Evolutionary conservation across 2,888 invertebrate genomes (phyloP), one percentile per base, ranked within the genome.

Genomic region (Blastobasis lacticolella): DNA sequence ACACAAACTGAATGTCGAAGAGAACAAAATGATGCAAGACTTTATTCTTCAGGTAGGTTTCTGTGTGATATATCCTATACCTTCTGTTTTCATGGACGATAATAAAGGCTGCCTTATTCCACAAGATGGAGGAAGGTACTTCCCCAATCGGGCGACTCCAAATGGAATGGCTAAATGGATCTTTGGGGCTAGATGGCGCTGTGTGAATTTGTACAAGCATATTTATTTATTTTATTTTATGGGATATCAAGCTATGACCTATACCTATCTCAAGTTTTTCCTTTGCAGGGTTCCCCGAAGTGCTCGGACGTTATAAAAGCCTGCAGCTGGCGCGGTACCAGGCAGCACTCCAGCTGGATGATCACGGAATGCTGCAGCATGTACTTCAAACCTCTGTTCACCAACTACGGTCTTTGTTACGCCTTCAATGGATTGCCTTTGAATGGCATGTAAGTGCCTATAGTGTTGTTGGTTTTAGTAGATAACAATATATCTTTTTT

Each of bases 391-490:
- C 85, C 88, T 0, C 71, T 85, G 37, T 80, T 84, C 55, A 88
- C 88, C 0, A 80, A 85, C 55, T 83, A 86, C 41, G 88, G 88
- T 0, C 58, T 86, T 1, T 88, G 88, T 52, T 87, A 75, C 44
- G 81, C 82, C 3, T 89, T 89, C 59, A 89, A 89, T 55, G 80
- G 81, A 49, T 60, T 88, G 38, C 86, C 86, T 0, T 64, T 86
- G 23, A 82, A 81, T 61, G 83, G 79, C n/a, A 81, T 87, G 86
- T 85, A 59, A 75, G 80, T 70, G 43, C 9, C 23, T 7, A 51
- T 45, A 23, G 1, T 23, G 2, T 23, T 1, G 23, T 23, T 23
- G 23, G 23, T 23, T 23, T 23, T 23, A 23, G 3, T 23, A 23
- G 23, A 3, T 23, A 23, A 23, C 23, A 23, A 23, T 23, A n/a